These are phyloP conservation scores for Drosophila jambulina DNA, from an alignment of 1,140 invertebrate species.

Conservation along the genomic window DNA sequence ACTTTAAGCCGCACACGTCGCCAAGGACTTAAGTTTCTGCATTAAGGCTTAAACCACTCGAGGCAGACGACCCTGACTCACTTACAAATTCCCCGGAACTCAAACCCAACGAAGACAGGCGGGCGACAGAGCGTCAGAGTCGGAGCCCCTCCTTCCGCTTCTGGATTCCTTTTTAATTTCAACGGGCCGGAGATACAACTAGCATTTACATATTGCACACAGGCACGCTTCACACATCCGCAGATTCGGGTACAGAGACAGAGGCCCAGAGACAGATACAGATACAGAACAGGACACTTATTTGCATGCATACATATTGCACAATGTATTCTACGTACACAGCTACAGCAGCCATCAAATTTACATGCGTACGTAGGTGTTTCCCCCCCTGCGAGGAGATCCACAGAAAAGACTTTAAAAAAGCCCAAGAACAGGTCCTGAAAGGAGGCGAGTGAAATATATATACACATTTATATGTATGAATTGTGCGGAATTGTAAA, in stretches of 20 bases:
- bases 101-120: slow-evolving; percentile 23
- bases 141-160: slow-evolving; percentile 28
- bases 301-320: slow-evolving; percentile 54
- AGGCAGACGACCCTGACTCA: slow-evolving; percentile 30
- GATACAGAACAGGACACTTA: slow-evolving; percentile 39
- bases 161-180: slow-evolving; percentile 61
- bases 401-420: slow-evolving; percentile 28
- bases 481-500: slow-evolving; percentile 48
- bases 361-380: slow-evolving; percentile 51
- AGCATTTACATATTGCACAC: slow-evolving; percentile 58
- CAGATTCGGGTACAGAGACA: slow-evolving; percentile 5
- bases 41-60: slow-evolving; percentile 28
- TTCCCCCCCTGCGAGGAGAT: slow-evolving; percentile 14
- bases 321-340: slow-evolving; percentile 34
- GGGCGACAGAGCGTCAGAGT: slow-evolving; percentile 26
- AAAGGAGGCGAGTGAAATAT: slow-evolving; percentile 16
- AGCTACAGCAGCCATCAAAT: slow-evolving; percentile 51
- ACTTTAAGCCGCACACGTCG: slow-evolving; percentile 26
- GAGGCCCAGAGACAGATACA: slow-evolving; percentile 8
- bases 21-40: slow-evolving; percentile 21
- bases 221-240: slow-evolving; percentile 42
- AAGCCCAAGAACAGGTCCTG: slow-evolving; percentile 24
- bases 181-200: slow-evolving; percentile 55
- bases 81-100: slow-evolving; percentile 22
- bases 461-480: slow-evolving; percentile 11